phyloP scores from a whole-genome alignment of 2,797 vertebrate species.

The Enteromius thamalakanensis region DNA sequence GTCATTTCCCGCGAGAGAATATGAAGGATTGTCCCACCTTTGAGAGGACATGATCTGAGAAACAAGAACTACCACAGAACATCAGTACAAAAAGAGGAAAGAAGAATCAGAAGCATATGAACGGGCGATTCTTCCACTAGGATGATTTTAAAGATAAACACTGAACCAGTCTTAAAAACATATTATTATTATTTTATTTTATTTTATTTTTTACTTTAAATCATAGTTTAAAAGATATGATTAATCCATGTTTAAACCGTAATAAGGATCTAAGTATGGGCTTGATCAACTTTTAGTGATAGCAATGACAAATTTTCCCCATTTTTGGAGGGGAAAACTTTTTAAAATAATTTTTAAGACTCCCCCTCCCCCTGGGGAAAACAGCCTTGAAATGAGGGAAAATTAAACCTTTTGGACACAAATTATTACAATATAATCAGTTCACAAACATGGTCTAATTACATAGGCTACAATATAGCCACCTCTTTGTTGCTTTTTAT shows the following conservation, averaged over 20 bases:
- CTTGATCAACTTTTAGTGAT: too few species aligned
- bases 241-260: too few species aligned
- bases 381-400: too few species aligned
- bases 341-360: too few species aligned
- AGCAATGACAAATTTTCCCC: too few species aligned
- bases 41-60: conserved; percentile 2
- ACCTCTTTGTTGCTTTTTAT: background rate
- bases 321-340: too few species aligned
- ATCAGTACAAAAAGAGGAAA: background rate
- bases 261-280: too few species aligned
- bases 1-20: conserved; percentile 45
- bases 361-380: too few species aligned
- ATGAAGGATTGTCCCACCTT: conserved; percentile 38
- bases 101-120: background rate
- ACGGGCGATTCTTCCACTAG: too few species aligned
- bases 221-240: background rate
- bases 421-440: too few species aligned
- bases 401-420: too few species aligned
- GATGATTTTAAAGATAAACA: background rate
- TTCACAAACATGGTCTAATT: background rate
- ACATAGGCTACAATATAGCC: background rate
- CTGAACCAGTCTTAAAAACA: background rate
- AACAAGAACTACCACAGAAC: background rate
- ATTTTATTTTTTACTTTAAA: background rate
- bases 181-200: background rate